Conservation (phyloP, 2,888 invertebrate species). For the Chrysolina oricalcia region DNA sequence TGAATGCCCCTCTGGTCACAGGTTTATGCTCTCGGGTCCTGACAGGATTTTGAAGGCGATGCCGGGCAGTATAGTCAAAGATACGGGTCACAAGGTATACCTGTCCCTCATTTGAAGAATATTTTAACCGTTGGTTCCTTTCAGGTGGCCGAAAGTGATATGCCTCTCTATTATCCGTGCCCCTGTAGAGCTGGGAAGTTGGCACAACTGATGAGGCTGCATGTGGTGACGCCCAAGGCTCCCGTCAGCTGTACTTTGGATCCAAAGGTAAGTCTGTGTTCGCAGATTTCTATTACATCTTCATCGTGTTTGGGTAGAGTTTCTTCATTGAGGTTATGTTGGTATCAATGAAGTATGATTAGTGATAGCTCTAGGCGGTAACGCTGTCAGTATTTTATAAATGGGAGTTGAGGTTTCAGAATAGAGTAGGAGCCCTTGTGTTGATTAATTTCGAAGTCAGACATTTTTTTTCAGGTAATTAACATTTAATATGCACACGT, state of each 20-base stretch:
- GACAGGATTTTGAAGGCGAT: conserved; percentile 87
- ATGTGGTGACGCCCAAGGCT: conserved; percentile 92
- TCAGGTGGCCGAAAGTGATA: conserved; percentile 84
- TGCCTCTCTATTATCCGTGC: conserved; percentile 92
- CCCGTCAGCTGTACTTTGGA: conserved; percentile 91
- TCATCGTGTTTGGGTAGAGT: background rate
- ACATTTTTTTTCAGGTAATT: too few species aligned
- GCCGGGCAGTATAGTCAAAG: conserved; percentile 81
- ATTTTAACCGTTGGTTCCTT: background rate
- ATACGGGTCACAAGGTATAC: conserved; percentile 82
- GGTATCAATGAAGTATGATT: too few species aligned
- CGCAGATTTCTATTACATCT: too few species aligned
- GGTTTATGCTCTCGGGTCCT: conserved; percentile 92
- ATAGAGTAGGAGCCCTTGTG: too few species aligned
- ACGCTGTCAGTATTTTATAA: too few species aligned
- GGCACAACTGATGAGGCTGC: conserved; percentile 90
- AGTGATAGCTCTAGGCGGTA: too few species aligned
- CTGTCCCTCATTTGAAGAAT: background rate
- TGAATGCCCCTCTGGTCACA: conserved; percentile 97
- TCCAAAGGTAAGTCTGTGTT: conserved; percentile 77
- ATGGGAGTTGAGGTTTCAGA: too few species aligned
- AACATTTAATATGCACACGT: too few species aligned
- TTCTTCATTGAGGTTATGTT: too few species aligned
- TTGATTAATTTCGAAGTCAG: too few species aligned
- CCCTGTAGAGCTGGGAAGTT: conserved; percentile 83